Conservation (phyloP, 2,797 vertebrate species). For the Halcyon chelicuti region DNA sequence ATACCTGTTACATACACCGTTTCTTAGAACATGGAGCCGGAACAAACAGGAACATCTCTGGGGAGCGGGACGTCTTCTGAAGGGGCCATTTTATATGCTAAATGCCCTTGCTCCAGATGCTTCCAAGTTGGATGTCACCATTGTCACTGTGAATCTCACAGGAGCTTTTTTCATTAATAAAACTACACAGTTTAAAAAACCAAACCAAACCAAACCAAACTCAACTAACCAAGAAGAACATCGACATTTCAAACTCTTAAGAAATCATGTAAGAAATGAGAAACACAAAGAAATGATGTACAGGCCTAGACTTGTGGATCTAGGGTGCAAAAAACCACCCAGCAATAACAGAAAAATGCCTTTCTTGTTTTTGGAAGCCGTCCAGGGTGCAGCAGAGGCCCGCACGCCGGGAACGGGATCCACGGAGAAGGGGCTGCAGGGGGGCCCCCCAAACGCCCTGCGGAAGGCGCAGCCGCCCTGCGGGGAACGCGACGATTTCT, state of each 20-base stretch:
- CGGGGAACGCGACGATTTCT: too few relatives aligned
- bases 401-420: accelerated
- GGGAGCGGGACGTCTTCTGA: background rate
- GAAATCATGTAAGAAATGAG: background rate
- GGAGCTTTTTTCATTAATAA: background rate
- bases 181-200: background rate
- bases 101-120: background rate
- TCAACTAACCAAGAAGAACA: background rate
- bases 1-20: background rate
- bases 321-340: background rate
- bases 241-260: background rate
- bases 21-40: background rate
- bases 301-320: background rate
- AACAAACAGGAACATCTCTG: background rate
- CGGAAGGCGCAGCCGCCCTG: background rate
- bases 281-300: background rate
- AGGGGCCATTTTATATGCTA: background rate
- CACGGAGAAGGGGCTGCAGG: background rate
- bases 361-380: background rate
- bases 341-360: background rate
- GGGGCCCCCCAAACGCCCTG: background rate
- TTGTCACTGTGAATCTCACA: background rate
- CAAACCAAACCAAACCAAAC: background rate
- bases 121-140: background rate
- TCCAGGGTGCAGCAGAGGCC: too few relatives aligned